These are phyloP conservation scores for Hesperophylax magnus DNA, from an alignment of 1,140 invertebrate species.

Conservation along the genomic window DNA sequence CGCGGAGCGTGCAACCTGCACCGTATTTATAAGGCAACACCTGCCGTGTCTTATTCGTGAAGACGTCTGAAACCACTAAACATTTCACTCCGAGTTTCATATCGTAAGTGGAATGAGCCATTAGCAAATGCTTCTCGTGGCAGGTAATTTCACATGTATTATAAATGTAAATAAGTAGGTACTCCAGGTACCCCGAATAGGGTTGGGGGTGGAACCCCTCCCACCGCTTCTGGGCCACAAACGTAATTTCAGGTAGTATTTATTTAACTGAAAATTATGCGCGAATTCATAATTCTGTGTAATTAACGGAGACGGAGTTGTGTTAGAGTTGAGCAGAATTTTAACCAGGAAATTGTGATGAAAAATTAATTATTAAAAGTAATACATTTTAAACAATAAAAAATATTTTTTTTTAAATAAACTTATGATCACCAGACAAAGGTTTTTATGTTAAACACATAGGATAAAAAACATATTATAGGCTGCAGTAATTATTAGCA, in stretches of 20 bases:
- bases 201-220: not conserved
- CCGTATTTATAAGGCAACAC: not conserved
- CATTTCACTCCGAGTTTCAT: not conserved
- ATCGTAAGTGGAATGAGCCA: conserved; percentile 4
- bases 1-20: not conserved
- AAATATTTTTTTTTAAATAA: no score
- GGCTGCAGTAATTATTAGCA: no score
- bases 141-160: conserved; percentile 32
- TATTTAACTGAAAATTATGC: conserved; percentile 36
- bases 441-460: no score
- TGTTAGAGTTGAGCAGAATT: not conserved
- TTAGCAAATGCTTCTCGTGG: conserved; percentile 28
- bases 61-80: conserved; percentile 18
- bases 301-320: conserved; percentile 7
- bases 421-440: no score
- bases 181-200: not conserved
- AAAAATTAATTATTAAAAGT: not conserved
- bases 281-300: conserved; percentile 18
- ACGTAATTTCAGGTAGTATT: conserved; percentile 36
- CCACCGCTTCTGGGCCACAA: conserved; percentile 4
- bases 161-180: not conserved
- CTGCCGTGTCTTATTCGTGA: not conserved
- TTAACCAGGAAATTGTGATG: not conserved
- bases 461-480: no score
- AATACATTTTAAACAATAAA: no score